Percentiles rank a stretch among this genome's conserved stretches.
phyloP scores from a whole-genome alignment of 2,888 invertebrate species.

The Pasiphila rectangulata region DNA sequence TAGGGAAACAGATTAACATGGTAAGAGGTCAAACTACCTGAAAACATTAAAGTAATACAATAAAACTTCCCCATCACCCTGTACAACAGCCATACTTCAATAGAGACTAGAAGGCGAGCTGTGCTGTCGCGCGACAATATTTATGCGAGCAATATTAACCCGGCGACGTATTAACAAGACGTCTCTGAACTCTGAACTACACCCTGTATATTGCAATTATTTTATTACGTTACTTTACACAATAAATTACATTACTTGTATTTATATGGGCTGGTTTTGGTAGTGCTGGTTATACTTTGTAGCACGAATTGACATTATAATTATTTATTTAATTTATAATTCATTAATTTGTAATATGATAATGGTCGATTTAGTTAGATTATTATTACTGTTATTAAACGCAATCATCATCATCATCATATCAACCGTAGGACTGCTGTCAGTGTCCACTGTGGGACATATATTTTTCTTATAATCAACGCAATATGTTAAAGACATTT shows the following conservation, averaged over 20 bases:
- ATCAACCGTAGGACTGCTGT: no score
- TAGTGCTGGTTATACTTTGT: slow-evolving; percentile 1
- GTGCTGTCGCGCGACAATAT: slow-evolving; percentile 76
- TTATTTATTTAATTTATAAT: no score
- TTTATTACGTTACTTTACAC: slow-evolving; percentile 26
- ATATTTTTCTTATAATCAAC: no score
- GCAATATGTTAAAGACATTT: no score
- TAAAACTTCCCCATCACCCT: slow-evolving; percentile 42
- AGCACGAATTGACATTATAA: not conserved
- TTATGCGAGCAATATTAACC: slow-evolving; percentile 81
- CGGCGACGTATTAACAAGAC: slow-evolving; percentile 60
- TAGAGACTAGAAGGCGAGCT: slow-evolving; percentile 74
- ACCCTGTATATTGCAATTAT: slow-evolving; percentile 25
- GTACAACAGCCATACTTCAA: slow-evolving; percentile 70
- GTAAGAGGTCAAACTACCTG: not conserved
- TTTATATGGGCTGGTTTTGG: not conserved
- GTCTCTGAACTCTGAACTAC: slow-evolving; percentile 50
- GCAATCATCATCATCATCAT: no score
- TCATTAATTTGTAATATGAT: no score
- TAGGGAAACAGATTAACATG: no score
- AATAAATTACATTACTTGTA: slow-evolving; percentile 16
- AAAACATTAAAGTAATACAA: not conserved
- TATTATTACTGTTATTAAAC: no score
- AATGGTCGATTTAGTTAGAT: no score
- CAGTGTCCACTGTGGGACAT: no score